Evolutionary conservation across 2,797 vertebrate genomes (phyloP).

Genomic region (Perdix hodgsoniae): DNA sequence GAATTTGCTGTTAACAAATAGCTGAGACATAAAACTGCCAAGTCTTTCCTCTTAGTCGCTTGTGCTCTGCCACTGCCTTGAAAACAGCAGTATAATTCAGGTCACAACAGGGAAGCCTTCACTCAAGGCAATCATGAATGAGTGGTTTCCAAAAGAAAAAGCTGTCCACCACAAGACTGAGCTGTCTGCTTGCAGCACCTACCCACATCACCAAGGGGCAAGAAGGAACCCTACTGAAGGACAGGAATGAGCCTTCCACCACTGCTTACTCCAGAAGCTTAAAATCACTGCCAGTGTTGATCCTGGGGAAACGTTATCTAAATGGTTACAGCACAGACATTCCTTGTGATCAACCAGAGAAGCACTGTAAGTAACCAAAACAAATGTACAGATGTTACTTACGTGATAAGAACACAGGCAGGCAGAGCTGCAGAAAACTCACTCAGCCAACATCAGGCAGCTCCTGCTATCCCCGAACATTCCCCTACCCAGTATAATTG

Average conservation of each 20-base stretch:
- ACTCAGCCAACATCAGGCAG: not conserved
- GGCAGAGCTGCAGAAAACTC: not conserved
- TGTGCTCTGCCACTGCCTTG: not conserved
- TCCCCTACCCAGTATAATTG: not conserved
- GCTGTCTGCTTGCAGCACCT: not conserved
- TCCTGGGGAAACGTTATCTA: not conserved
- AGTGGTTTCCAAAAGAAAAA: not conserved
- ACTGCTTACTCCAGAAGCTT: not conserved
- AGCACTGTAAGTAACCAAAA: not conserved
- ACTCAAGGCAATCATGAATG: fast-evolving
- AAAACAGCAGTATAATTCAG: not conserved
- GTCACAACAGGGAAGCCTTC: not conserved
- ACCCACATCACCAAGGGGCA: not conserved
- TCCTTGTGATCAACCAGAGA: constrained; percentile 18
- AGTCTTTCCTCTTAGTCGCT: not conserved
- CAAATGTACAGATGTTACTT: not conserved
- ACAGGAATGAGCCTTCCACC: not conserved
- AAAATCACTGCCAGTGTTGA: not conserved
- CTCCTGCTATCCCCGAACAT: not conserved
- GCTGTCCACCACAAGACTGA: not conserved
- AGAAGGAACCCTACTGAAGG: not conserved
- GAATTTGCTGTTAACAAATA: not conserved
- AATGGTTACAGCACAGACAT: not conserved
- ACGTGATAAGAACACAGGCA: not conserved
- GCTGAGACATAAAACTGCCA: not conserved